phyloP scores from a whole-genome alignment of 2,797 vertebrate genomes.

The Parauchenoglanis punctatus region DNA sequence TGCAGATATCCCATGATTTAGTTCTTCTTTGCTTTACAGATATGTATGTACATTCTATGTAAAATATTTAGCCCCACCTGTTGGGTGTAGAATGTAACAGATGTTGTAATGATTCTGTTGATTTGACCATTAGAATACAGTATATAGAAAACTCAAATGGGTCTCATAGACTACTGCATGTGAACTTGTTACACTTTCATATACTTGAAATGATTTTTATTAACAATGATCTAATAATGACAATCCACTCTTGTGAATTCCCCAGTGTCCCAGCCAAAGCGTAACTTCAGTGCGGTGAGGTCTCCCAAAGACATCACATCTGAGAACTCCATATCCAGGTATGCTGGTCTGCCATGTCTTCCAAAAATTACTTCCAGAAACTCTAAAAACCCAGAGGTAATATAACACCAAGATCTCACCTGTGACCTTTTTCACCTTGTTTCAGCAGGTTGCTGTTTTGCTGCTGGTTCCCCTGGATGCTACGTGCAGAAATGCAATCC shows the following conservation, averaged over 20 bases:
- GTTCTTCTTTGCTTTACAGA: background rate
- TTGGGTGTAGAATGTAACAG: constrained; percentile 19
- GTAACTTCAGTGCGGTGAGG: constrained; percentile 86
- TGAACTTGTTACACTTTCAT: background rate
- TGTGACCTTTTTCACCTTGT: background rate
- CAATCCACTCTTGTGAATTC: constrained; percentile 3
- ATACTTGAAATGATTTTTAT: background rate
- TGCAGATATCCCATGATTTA: background rate
- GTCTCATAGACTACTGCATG: background rate
- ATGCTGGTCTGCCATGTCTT: constrained; percentile 20
- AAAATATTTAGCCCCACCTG: constrained; percentile 8
- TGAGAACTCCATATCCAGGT: constrained; percentile 94
- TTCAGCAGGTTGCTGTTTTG: constrained; percentile 89
- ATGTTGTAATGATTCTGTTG: background rate
- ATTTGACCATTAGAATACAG: background rate
- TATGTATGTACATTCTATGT: background rate
- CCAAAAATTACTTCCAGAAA: constrained; percentile 8
- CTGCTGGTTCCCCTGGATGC: constrained; percentile 96
- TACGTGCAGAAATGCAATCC: constrained; percentile 92
- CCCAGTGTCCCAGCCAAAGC: constrained; percentile 89
- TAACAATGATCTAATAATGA: background rate
- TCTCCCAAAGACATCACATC: constrained; percentile 93
- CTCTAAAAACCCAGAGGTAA: background rate
- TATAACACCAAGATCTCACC: background rate
- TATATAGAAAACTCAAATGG: background rate